A percentile compares a stretch with the other conserved stretches of the same genome.
These are phyloP conservation scores for Cydia amplana DNA, from an alignment of 1,140 invertebrate species.

Conservation along the genomic window DNA sequence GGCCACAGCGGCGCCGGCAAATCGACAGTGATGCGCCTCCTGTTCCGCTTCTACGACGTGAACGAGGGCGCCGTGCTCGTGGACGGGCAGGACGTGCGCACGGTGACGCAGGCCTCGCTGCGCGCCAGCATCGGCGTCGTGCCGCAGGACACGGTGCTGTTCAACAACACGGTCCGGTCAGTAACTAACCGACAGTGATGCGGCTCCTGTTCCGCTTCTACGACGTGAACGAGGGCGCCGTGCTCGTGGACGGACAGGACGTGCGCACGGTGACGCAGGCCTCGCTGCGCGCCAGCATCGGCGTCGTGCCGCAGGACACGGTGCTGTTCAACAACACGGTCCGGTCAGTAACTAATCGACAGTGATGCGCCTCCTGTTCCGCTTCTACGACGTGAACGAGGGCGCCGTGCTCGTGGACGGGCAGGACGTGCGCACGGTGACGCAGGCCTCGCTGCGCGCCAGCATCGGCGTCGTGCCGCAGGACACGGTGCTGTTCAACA, in stretches of 20 bases:
- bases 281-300: conserved; percentile 88
- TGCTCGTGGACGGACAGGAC: conserved; percentile 93
- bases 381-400: conserved; percentile 95
- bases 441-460: conserved; percentile 87
- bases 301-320: conserved; percentile 98
- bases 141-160: conserved; percentile 98
- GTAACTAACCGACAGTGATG: conserved; percentile 95
- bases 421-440: conserved; percentile 89
- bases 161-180: conserved; percentile 94
- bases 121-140: conserved; percentile 93
- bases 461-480: conserved; percentile 97
- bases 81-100: conserved; percentile 91
- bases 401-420: conserved; percentile 94
- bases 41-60: conserved; percentile 98
- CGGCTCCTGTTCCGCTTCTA: conserved; percentile 97
- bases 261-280: conserved; percentile 90
- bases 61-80: conserved; percentile 91
- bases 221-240: conserved; percentile 91
- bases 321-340: conserved; percentile 98
- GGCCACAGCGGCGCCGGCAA: conserved; percentile 95
- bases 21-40: conserved; percentile 94
- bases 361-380: conserved; percentile 94
- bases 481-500: conserved; percentile 98
- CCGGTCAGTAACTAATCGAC: conserved; percentile 90
- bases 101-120: conserved; percentile 89